phyloP scores from a whole-genome alignment of 2,888 invertebrate species.

The Melangyna quadrimaculata region DNA sequence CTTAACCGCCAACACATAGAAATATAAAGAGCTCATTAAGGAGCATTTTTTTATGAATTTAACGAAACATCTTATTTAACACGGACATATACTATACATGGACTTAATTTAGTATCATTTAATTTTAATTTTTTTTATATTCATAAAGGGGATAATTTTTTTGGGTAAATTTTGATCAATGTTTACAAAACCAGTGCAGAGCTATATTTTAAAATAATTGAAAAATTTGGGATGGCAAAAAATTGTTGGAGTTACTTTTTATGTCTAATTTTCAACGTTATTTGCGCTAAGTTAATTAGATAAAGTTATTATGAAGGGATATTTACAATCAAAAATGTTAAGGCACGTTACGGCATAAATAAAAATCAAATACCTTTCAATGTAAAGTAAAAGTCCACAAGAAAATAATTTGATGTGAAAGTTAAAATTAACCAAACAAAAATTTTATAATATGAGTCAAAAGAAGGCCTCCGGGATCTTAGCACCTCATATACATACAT shows the following conservation, averaged over 20 bases:
- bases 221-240: slow-evolving; percentile 72
- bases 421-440: too few species aligned
- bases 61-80: slow-evolving; percentile 52
- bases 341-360: too few species aligned
- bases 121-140: slow-evolving; percentile 32
- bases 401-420: too few species aligned
- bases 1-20: slow-evolving; percentile 54
- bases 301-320: too few species aligned
- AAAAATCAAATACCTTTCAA: too few species aligned
- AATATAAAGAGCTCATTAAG: slow-evolving; percentile 33
- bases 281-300: too few species aligned
- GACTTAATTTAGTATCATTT: slow-evolving; percentile 38
- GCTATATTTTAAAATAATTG: slow-evolving; percentile 76
- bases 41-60: slow-evolving; percentile 8
- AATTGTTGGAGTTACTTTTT: background rate
- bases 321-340: too few species aligned
- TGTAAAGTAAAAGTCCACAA: too few species aligned
- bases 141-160: slow-evolving; percentile 36
- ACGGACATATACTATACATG: slow-evolving; percentile 52
- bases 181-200: slow-evolving; percentile 81
- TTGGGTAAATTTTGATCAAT: slow-evolving; percentile 52
- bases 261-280: background rate
- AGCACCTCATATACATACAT: too few species aligned
- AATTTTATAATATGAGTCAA: too few species aligned
- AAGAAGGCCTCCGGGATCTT: too few species aligned